Evolutionary conservation across 2,113 vertebrate genomes (phyloP).

Genomic region (Phalacrocorax pelagicus): DNA sequence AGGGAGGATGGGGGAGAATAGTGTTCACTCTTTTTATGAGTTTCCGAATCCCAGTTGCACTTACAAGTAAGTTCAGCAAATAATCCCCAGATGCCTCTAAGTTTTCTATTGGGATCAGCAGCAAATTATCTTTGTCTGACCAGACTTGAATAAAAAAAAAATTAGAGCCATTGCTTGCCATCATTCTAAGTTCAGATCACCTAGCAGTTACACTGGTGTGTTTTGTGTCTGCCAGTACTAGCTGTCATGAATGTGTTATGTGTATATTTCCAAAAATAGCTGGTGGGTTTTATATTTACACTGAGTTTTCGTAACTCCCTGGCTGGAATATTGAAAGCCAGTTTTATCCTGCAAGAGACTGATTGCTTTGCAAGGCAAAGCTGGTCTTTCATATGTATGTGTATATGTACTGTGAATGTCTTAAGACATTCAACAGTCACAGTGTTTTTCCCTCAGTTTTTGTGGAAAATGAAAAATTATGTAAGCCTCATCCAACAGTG

Average conservation of each 20-base stretch:
- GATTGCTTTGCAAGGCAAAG: conserved; percentile 39
- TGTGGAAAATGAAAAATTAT: conserved; percentile 1
- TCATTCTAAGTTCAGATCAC: not conserved
- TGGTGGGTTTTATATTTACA: conserved; percentile 9
- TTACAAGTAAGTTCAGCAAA: not conserved
- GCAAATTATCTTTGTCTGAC: not conserved
- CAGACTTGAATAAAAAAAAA: not conserved
- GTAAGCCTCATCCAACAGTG: not conserved
- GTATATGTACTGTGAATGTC: not conserved
- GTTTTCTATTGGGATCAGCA: not conserved
- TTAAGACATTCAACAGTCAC: conserved; percentile 44
- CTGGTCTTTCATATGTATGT: not conserved
- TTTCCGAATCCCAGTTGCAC: not conserved
- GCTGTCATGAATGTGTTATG: not conserved
- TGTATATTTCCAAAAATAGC: conserved; percentile 15
- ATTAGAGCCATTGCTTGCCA: not conserved
- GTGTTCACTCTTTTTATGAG: not conserved
- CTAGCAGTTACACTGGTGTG: not conserved
- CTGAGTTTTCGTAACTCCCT: conserved; percentile 4
- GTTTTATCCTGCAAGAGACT: conserved; percentile 35
- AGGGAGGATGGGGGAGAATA: not conserved
- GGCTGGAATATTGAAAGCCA: conserved; percentile 37
- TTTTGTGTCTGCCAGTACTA: not conserved
- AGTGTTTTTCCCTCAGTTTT: not conserved
- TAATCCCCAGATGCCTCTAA: not conserved